A percentile compares a stretch with the other conserved stretches of the same genome.
These are phyloP conservation scores for Tenthredo distinguenda DNA, from an alignment of 2,888 invertebrate genomes.

Conservation along the genomic window DNA sequence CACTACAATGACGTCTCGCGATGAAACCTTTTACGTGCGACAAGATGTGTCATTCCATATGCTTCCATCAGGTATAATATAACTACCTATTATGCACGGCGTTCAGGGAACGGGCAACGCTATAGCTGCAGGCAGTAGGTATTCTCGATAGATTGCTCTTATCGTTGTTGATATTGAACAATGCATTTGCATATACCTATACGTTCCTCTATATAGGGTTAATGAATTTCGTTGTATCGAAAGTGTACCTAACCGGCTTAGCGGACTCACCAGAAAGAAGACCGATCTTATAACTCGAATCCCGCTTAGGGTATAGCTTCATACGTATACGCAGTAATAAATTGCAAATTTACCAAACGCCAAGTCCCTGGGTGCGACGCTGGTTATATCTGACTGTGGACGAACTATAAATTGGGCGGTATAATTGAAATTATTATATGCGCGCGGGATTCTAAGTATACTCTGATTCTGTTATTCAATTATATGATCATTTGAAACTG, in stretches of 20 bases:
- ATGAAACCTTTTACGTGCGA: constrained; percentile 9
- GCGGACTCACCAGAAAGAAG: background rate
- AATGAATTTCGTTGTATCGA: background rate
- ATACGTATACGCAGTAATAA: background rate
- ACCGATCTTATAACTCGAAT: background rate
- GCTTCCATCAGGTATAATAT: background rate
- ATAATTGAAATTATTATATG: background rate
- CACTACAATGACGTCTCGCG: background rate
- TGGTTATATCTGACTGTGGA: background rate
- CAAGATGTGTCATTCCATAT: constrained; percentile 2
- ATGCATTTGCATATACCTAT: too few relatives aligned
- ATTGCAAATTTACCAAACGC: background rate
- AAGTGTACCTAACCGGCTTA: too few relatives aligned
- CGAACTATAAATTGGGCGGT: background rate
- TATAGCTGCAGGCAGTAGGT: background rate
- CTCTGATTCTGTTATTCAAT: background rate
- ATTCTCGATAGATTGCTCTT: background rate
- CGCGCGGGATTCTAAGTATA: background rate
- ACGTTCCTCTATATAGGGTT: background rate
- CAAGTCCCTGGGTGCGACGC: too few relatives aligned
- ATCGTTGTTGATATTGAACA: background rate
- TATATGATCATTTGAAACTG: background rate
- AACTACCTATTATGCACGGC: background rate
- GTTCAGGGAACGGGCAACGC: background rate
- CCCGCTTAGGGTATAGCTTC: background rate